phyloP scores from a whole-genome alignment of 2,113 vertebrate genomes.

The Rhadina sibilatrix region DNA sequence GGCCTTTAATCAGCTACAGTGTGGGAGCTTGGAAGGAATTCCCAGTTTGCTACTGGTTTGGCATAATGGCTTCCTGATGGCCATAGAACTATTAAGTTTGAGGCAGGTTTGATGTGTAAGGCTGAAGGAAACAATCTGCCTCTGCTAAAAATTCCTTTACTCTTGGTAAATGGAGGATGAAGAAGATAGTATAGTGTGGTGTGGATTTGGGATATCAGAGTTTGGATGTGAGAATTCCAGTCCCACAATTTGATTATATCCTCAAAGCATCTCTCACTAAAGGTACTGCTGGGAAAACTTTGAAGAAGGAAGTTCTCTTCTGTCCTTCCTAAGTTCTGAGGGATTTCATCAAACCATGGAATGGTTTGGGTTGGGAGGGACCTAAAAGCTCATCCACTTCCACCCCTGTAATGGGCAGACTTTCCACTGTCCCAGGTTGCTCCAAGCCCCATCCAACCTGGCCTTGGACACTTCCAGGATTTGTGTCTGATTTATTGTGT shows the following conservation, averaged over 20 bases:
- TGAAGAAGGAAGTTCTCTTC: background rate
- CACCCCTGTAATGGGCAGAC: background rate
- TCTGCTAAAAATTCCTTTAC: background rate
- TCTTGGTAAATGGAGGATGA: background rate
- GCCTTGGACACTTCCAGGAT: background rate
- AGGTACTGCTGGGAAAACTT: background rate
- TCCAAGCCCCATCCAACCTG: accelerated
- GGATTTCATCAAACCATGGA: background rate
- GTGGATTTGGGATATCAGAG: background rate
- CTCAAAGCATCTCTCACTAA: background rate
- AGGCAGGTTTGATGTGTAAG: background rate
- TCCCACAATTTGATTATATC: accelerated
- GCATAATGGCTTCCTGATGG: background rate
- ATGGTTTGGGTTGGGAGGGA: background rate
- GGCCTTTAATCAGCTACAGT: background rate
- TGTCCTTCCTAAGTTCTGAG: accelerated
- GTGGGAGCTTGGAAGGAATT: background rate
- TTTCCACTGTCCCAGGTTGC: background rate
- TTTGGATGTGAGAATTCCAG: background rate
- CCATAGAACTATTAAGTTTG: accelerated
- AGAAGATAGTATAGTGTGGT: too few relatives aligned
- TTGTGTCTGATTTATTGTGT: background rate
- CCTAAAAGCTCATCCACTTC: background rate
- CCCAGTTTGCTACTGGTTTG: background rate
- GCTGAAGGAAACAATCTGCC: background rate